Evolutionary conservation across 2,797 vertebrate species (phyloP), one percentile per base, ranked within the genome.

Genomic region (Spondyliosoma cantharus): DNA sequence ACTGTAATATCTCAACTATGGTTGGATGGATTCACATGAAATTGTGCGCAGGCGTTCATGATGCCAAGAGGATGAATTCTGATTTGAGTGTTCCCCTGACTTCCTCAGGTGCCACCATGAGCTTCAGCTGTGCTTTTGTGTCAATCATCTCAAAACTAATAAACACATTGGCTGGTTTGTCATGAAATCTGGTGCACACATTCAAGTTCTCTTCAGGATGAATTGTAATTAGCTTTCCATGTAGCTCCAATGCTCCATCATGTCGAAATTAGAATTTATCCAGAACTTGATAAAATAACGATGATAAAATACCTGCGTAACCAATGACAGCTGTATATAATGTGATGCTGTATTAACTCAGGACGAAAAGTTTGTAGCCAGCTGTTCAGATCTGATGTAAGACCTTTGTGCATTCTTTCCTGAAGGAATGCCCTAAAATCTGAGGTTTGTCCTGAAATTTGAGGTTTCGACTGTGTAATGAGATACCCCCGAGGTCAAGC

Each of bases 401-500:
- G 8, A 54, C 6, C 14, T 22, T 54, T 45, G 37, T 32, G 20
- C 52, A 15, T 63, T 67, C 1, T 24, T 48, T 19, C 22, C 48
- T 11, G 0, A 57, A 32, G 15, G 3, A 71, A 75, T 15, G 12
- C 14, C 8, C 37, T 37, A 37, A 37, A 37, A 37, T 37, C 37
- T 11, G 37, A 37, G 37, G 37, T 37, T 37, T 37, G 37, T 15
- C 54, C 27, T 50, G 9, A 49, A 61, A 56, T 46, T 45, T 49
- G 37, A 69, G 15, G 46, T n/a, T 57, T 59, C 25, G 24, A 20
- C 46, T 19, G 45, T 63, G 53, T 77, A 82, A 65, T 59, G 5
- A 74, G 17, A 61, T 16, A 46, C 45, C 17, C 14, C 48, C 48
- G 20, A 15, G 1, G 8, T 54, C 24, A 20, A 16, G 50, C 48